These are phyloP conservation scores for Eurystomus gularis DNA, from an alignment of 2,113 vertebrate genomes.

Conservation along the genomic window DNA sequence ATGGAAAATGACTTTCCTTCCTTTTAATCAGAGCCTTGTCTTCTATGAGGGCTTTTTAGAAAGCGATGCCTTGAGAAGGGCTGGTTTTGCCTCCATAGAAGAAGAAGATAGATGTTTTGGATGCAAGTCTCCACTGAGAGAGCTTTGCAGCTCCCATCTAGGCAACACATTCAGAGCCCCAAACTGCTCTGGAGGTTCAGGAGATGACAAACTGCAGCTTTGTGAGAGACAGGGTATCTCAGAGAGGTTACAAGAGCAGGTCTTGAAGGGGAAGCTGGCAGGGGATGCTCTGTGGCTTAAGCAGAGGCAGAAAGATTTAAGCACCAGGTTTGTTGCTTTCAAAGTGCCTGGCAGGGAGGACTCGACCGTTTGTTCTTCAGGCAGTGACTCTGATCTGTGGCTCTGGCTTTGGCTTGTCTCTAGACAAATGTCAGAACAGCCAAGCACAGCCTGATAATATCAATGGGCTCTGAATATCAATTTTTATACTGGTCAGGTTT, in stretches of 20 bases:
- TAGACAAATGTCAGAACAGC: neutral
- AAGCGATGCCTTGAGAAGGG: neutral
- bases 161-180: fast-evolving
- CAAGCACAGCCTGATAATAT: neutral
- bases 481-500: neutral
- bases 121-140: too few relatives aligned
- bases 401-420: neutral
- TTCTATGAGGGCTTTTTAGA: neutral
- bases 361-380: neutral
- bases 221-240: neutral
- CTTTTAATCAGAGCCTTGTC: slow-evolving; percentile 16
- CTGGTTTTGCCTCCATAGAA: neutral
- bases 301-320: neutral
- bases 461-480: neutral
- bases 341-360: neutral
- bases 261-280: neutral
- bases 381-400: neutral
- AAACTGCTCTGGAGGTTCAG: neutral
- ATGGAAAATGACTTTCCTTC: neutral
- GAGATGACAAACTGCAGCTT: neutral
- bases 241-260: neutral
- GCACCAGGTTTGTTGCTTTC: neutral
- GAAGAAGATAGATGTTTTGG: fast-evolving
- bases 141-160: neutral
- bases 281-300: neutral